Evolutionary conservation across 2,797 vertebrate genomes (phyloP).

Genomic region (Tangara arthus): DNA sequence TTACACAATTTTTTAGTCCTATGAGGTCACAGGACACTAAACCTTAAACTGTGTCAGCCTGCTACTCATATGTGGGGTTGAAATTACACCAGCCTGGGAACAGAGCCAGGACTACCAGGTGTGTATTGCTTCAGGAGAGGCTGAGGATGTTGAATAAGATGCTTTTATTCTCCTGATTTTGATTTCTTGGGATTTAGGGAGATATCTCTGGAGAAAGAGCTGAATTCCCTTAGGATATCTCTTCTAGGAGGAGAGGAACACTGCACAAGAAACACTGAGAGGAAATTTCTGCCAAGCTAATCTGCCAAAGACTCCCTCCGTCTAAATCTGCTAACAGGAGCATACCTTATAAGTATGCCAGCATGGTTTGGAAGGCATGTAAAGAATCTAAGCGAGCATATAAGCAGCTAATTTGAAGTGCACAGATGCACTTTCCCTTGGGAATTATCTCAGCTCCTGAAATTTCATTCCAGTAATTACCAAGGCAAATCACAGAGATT

Average conservation of each 20-base stretch:
- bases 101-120: neutral
- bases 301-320: neutral
- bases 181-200: neutral
- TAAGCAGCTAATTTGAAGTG: constrained; percentile 55
- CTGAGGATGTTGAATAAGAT: neutral
- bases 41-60: neutral
- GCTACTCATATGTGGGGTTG: neutral
- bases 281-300: constrained; percentile 6
- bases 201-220: neutral
- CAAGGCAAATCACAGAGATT: constrained; percentile 55
- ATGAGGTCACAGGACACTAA: neutral
- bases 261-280: neutral
- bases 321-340: constrained; percentile 9
- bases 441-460: constrained; percentile 25
- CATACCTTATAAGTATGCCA: constrained; percentile 9
- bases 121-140: neutral
- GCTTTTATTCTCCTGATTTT: neutral
- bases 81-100: constrained; percentile 24
- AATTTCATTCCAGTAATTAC: constrained; percentile 47
- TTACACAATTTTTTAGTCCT: neutral
- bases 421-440: constrained; percentile 22
- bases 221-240: neutral
- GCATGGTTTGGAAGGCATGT: constrained; percentile 20
- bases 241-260: neutral
- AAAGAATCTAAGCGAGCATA: constrained; percentile 49